Conservation (phyloP, 2,888 invertebrate species). For the Cryptosula pallasiana region DNA sequence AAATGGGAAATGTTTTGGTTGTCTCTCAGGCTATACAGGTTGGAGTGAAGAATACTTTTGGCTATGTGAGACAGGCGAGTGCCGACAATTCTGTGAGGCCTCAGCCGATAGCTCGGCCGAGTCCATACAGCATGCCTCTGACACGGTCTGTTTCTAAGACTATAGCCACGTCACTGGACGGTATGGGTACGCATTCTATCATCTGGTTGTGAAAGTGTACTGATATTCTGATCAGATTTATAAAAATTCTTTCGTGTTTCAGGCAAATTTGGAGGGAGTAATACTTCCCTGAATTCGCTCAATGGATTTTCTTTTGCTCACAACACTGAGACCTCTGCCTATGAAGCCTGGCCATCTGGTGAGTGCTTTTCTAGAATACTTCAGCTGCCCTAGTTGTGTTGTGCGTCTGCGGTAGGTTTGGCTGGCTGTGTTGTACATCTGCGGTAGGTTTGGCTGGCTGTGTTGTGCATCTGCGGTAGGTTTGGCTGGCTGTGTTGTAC, state of each 20-base stretch:
- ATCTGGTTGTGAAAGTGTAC: too few relatives aligned
- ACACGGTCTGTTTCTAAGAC: constrained; percentile 21
- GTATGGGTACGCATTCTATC: neutral
- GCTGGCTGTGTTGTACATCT: too few relatives aligned
- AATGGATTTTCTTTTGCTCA: constrained; percentile 18
- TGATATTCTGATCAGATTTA: neutral
- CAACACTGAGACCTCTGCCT: neutral
- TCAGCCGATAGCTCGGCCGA: constrained; percentile 86
- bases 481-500: too few relatives aligned
- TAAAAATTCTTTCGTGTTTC: neutral
- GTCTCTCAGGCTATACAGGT: constrained; percentile 68
- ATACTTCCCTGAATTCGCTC: constrained; percentile 9
- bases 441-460: too few relatives aligned
- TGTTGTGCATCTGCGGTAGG: too few relatives aligned
- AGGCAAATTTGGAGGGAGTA: constrained; percentile 16
- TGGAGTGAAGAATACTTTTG: constrained; percentile 73
- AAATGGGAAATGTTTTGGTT: too few relatives aligned
- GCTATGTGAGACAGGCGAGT: constrained; percentile 74
- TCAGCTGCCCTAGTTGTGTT: too few relatives aligned
- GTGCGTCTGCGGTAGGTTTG: too few relatives aligned
- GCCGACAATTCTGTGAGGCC: neutral
- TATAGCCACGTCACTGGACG: neutral
- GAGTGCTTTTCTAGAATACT: too few relatives aligned
- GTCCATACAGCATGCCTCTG: constrained; percentile 46
- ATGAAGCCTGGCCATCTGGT: constrained; percentile 7